Evolutionary conservation across 2,797 vertebrate species (phyloP), one percentile per base, ranked within the genome.

Genomic region (Lateolabrax maculatus): DNA sequence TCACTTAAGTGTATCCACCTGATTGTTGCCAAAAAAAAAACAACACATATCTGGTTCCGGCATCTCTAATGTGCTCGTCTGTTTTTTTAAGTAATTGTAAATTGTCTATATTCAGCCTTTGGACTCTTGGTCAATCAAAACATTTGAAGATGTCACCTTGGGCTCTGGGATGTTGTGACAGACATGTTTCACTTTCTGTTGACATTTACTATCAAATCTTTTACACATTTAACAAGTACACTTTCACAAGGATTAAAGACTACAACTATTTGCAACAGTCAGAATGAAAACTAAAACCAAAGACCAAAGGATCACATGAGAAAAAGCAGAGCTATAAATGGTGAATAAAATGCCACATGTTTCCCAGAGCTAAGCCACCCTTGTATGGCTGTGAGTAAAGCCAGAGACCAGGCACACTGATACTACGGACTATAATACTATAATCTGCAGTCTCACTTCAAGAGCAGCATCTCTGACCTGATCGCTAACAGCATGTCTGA

Each of bases 371-470:
- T 77, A 46, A 77, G 29, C 60, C 44, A 49, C 25, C 7, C 6
- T 21, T 61, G 43, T 64, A 37, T 13, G 52, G 34, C 43, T 65
- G 39, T 9, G 57, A 56, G 34, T 56, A 49, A 66, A 75, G 36
- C 29, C 57, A 44, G 46, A 60, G 36, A 13, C 44, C 25, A 37
- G 36, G 55, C 27, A 55, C 31, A 25, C 36, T 77, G 64, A 78
- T 62, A 71, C 48, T 52, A 75, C 58, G 16, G 39, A 66, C 19
- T 46, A 13, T 86, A 86, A 83, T 64, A 70, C 75, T 70, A 62
- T 76, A 77, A 84, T 87, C 87, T 87, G 80, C 68, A 31, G 75
- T 62, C 49, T 79, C 41, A 57, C 55, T 80, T 73, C 5, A 27
- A 63, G 21, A 60, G 75, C 70, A 61, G 52, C 41, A 23, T 77